Conservation (phyloP, 2,797 vertebrate species). For the Onychomys arenicola region DNA sequence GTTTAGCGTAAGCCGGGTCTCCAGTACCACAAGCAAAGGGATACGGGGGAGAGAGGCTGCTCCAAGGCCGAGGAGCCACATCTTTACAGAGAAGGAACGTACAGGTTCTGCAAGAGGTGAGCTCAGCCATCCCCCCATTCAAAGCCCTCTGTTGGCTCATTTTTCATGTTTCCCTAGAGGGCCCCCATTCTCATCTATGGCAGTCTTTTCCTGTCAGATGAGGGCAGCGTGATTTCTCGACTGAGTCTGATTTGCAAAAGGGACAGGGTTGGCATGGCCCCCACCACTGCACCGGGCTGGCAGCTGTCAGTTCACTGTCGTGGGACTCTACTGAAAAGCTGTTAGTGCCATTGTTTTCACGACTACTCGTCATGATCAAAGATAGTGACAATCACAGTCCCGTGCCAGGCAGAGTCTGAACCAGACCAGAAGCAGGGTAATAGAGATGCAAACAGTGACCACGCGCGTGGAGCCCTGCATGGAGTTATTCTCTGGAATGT, state of each 20-base stretch:
- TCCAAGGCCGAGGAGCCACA: not conserved
- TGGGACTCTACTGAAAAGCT: not conserved
- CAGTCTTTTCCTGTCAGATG: not conserved
- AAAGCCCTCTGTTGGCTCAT: not conserved
- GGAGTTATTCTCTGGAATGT: too few relatives aligned
- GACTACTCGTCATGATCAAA: conserved; percentile 7
- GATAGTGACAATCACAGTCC: not conserved
- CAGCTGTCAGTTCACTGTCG: not conserved
- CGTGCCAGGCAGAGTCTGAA: not conserved
- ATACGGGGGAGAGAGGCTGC: not conserved
- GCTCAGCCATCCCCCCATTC: not conserved
- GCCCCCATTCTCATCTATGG: accelerated
- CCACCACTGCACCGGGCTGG: not conserved
- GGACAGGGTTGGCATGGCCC: accelerated
- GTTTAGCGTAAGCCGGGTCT: not conserved
- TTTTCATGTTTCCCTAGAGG: not conserved
- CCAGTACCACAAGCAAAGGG: not conserved
- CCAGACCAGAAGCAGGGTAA: not conserved
- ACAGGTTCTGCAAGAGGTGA: not conserved
- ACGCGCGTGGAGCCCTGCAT: not conserved
- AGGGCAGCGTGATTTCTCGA: not conserved
- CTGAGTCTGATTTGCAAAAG: not conserved
- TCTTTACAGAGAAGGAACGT: not conserved
- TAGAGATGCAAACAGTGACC: accelerated
- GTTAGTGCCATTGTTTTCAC: not conserved